A percentile compares a stretch with the other conserved stretches of the same genome.
Conservation (phyloP, 2,888 invertebrate genomes). For the Drosophila parthenogenetica region DNA sequence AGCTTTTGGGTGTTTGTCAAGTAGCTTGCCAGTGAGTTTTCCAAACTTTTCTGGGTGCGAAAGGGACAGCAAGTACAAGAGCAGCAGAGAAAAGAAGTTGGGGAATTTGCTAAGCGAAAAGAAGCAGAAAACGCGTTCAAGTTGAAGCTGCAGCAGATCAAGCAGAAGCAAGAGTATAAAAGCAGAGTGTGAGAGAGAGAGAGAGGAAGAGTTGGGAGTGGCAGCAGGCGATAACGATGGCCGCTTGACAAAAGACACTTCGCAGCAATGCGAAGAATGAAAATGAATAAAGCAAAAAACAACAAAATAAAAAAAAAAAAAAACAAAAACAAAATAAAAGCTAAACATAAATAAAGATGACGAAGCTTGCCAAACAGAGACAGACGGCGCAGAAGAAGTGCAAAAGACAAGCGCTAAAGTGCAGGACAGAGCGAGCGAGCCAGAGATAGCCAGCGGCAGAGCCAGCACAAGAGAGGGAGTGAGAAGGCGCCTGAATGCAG, state of each 20-base stretch:
- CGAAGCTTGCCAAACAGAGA: conserved; percentile 62
- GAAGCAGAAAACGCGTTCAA: conserved; percentile 30
- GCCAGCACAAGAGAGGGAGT: conserved; percentile 21
- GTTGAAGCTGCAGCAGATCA: conserved; percentile 53
- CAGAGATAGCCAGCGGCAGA: neutral
- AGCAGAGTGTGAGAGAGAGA: conserved; percentile 11
- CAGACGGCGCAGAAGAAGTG: conserved; percentile 12
- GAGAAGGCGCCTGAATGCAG: conserved; percentile 54
- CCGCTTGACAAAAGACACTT: conserved; percentile 77
- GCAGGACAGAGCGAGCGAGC: conserved; percentile 15
- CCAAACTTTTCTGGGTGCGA: neutral
- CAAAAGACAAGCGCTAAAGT: conserved; percentile 7
- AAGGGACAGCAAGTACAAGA: neutral
- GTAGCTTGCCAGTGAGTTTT: conserved; percentile 34
- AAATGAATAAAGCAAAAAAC: conserved; percentile 14
- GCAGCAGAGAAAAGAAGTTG: neutral
- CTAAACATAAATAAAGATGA: conserved; percentile 78
- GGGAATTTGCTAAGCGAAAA: conserved; percentile 41
- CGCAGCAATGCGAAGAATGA: conserved; percentile 10
- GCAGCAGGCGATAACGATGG: conserved; percentile 65
- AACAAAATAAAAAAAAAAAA: conserved; percentile 6
- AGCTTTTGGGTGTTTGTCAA: conserved; percentile 80
- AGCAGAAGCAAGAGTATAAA: conserved; percentile 20
- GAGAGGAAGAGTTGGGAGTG: conserved; percentile 27
- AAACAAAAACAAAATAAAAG: conserved; percentile 40